Evolutionary conservation across 2,888 invertebrate genomes (phyloP).

Genomic region (Lottia scabra): DNA sequence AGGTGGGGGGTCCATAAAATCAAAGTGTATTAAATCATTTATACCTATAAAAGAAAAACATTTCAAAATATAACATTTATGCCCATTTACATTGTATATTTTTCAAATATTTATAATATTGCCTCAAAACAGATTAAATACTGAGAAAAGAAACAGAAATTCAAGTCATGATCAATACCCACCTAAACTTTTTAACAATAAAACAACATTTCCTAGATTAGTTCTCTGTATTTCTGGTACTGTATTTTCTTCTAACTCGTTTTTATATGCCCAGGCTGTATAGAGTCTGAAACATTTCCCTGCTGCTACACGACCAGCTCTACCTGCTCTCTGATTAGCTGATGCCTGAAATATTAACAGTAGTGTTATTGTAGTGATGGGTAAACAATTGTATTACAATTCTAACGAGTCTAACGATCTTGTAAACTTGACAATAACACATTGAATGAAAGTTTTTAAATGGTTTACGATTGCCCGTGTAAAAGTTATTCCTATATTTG

Average conservation of each 20-base stretch:
- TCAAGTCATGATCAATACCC: not conserved
- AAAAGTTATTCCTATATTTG: too few relatives aligned
- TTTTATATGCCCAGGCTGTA: constrained; percentile 98
- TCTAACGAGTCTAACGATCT: too few relatives aligned
- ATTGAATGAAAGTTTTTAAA: too few relatives aligned
- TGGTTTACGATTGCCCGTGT: too few relatives aligned
- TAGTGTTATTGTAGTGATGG: too few relatives aligned
- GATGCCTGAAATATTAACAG: constrained; percentile 77
- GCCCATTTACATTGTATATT: too few relatives aligned
- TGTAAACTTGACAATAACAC: too few relatives aligned
- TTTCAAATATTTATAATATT: too few relatives aligned
- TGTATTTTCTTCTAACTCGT: constrained; percentile 97
- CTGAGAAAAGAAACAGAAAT: too few relatives aligned
- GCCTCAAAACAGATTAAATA: too few relatives aligned
- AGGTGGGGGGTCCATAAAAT: constrained; percentile 96
- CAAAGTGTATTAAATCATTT: constrained; percentile 97
- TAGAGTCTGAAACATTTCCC: constrained; percentile 98
- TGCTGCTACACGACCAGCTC: constrained; percentile 91
- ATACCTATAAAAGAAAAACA: constrained; percentile 76
- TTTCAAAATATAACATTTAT: too few relatives aligned
- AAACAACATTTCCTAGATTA: constrained; percentile 96
- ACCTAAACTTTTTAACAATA: constrained; percentile 89
- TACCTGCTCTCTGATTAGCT: constrained; percentile 96
- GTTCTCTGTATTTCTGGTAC: constrained; percentile 98
- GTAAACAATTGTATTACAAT: too few relatives aligned